Conservation (phyloP, 2,888 invertebrate genomes). For the Pachliopta kotzebuea region DNA sequence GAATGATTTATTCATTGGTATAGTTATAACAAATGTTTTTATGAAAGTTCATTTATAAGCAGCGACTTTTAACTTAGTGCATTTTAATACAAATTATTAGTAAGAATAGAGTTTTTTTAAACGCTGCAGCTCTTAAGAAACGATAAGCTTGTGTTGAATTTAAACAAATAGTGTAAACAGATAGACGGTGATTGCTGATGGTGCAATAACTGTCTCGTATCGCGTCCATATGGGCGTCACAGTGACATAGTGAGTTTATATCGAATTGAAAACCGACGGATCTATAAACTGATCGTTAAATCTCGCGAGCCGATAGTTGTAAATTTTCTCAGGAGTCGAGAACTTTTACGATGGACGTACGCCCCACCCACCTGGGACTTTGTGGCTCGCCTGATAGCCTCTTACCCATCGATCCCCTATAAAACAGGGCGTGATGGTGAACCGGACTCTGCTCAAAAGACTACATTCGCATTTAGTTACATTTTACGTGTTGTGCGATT, state of each 20-base stretch:
- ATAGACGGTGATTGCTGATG: conserved; percentile 23
- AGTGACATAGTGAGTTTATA: conserved; percentile 69
- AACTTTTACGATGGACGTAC: conserved; percentile 69
- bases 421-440: conserved; percentile 48
- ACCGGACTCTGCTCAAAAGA: conserved; percentile 38
- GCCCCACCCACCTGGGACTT: conserved; percentile 71
- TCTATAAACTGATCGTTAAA: conserved; percentile 79
- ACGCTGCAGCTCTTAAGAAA: background rate
- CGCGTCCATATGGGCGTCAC: conserved; percentile 52
- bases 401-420: conserved; percentile 56
- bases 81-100: background rate
- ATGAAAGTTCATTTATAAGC: background rate
- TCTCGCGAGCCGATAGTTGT: conserved; percentile 71
- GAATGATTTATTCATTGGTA: too few species aligned
- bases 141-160: background rate
- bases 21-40: too few species aligned
- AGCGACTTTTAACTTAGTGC: background rate
- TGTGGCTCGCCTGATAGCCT: conserved; percentile 60
- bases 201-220: conserved; percentile 42
- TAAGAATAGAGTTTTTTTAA: background rate
- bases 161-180: conserved; percentile 19
- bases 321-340: conserved; percentile 67
- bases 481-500: conserved; percentile 25
- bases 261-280: conserved; percentile 68
- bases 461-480: conserved; percentile 34